Evolutionary conservation across 2,113 vertebrate genomes (phyloP), one percentile per base, ranked within the genome.

Genomic region (Mohoua ochrocephala): DNA sequence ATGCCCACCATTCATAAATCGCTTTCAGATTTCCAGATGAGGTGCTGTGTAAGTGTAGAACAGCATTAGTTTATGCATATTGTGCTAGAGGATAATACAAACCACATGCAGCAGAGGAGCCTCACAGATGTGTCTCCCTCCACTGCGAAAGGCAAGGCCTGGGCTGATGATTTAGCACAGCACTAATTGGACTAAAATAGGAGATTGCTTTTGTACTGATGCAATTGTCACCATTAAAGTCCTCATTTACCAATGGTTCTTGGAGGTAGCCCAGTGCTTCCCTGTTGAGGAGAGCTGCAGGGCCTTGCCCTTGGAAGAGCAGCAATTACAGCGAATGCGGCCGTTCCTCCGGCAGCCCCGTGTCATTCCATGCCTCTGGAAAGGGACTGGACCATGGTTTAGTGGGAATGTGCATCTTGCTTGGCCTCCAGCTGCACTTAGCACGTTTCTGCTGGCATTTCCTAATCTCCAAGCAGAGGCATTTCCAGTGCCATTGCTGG

Each of bases 1-100:
- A 95, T 96, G 92, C 95, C 95, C 92, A 90, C 92, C 93, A 86
- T 91, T 94, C 93, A 95, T 94, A 95, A 96, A 96, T 83, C 2
- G 75, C 82, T 94, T 94, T 94, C 90, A 94, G 95, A 93, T 91
- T 96, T 93, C 95, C 95, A 96, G 95, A 96, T 90, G 95, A 96
- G 92, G 95, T 96, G 96, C 92, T 94, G 92, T 91, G 83, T 59
- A 95, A 96, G 93, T 88, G 88, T 77, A 84, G 95, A 90, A 84
- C 37, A 84, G 85, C 15, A 41, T 96, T 78, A 90, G 71, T 90
- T 97, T 93, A 77, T 96, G 75, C 92, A 86, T 52, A 86, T 93
- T 92, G 79, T 93, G 92, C 90, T 93, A 7, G 71, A 74, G 42
- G 27, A 44, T 96, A 97, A 96, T 22, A n/a, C 31, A 92, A 96